These are phyloP conservation scores for Mallotus villosus DNA, from an alignment of 2,797 vertebrate genomes.

Conservation along the genomic window DNA sequence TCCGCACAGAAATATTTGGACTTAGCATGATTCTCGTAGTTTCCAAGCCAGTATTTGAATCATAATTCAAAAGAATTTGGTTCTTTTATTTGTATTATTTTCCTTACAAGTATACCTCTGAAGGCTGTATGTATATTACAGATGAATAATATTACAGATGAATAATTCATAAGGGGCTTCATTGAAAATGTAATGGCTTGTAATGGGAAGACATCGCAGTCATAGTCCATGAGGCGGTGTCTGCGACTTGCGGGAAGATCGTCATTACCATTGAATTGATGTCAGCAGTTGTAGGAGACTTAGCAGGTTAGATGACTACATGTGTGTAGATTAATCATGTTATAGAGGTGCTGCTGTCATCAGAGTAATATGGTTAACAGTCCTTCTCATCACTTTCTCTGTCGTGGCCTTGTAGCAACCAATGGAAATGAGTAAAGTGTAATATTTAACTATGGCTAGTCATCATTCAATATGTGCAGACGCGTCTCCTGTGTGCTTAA, in stretches of 20 bases:
- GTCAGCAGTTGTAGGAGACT: neutral
- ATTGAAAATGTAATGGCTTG: neutral
- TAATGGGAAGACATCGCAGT: conserved; percentile 12
- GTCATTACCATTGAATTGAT: conserved; percentile 1
- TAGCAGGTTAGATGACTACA: neutral
- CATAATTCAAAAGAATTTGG: conserved; percentile 5
- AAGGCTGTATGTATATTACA: conserved; percentile 4
- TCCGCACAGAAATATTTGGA: conserved; percentile 32
- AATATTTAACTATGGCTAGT: conserved; percentile 23
- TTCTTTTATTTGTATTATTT: conserved; percentile 6
- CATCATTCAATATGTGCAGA: neutral
- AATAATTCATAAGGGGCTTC: conserved; percentile 32
- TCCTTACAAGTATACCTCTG: neutral
- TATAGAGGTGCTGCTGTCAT: conserved; percentile 3
- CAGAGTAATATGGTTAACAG: conserved; percentile 19
- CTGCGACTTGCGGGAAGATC: neutral
- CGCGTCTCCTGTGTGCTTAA: conserved; percentile 8
- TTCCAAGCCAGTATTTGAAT: neutral
- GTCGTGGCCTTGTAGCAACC: conserved; percentile 11
- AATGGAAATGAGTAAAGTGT: conserved; percentile 14
- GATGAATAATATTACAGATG: conserved; percentile 30
- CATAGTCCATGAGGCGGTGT: conserved; percentile 23
- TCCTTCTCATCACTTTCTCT: conserved; percentile 27
- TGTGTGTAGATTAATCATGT: conserved; percentile 5
- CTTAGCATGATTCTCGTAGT: conserved; percentile 12